Base-by-base conservation (phyloP, 2,888 invertebrate species). In the Phasia obesa region DNA sequence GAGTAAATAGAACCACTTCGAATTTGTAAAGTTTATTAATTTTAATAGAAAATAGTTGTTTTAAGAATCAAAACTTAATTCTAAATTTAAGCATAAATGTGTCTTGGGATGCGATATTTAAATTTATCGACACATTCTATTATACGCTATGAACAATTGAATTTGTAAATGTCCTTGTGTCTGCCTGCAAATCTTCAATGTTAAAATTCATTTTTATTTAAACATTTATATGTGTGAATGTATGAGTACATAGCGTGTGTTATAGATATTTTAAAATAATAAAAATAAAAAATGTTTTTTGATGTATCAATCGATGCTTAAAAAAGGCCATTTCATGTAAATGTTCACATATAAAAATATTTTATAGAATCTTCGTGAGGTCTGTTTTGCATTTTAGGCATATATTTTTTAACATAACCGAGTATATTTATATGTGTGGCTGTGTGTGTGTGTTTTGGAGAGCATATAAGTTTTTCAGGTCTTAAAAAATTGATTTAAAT, bases 401-500 rank as follows among this genome's bases (percentile, higher is more conserved):
- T 44, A 11, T 27, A 17, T 27, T 42, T 44, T 17, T 27, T n/a
- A 2, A 27, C 3, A 27, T 57, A 44, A 25, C 17, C 9, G 17
- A 19, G 19, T 21, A 44, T 51, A 23, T 6, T 27, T 35, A 4
- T 19, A 17, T 25, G 21, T 60, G 9, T 51, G 31, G 6, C 9
- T 31, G 17, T 25, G 19, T 70, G 51, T 51, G 19, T 47, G 21
- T 65, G 42, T 31, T 19, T 75, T n/a, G 21, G 49, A 51, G 15
- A 21, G 17, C 9, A 64, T 74, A 35, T 55, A 51, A 70, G 57
- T 73, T 42, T 77, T 80, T 79, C 49, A 51, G 65, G 35, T 49
- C 62, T 74, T 84, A 82, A 84, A 85, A 84, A 84, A 85, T 85
- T 85, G 85, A 85, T 85, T 85, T 84, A 81, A 84, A 82, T 82